Percentiles rank a stretch among this genome's conserved stretches.
These are phyloP conservation scores for Acronicta psi DNA, from an alignment of 2,888 invertebrate species.

Conservation along the genomic window DNA sequence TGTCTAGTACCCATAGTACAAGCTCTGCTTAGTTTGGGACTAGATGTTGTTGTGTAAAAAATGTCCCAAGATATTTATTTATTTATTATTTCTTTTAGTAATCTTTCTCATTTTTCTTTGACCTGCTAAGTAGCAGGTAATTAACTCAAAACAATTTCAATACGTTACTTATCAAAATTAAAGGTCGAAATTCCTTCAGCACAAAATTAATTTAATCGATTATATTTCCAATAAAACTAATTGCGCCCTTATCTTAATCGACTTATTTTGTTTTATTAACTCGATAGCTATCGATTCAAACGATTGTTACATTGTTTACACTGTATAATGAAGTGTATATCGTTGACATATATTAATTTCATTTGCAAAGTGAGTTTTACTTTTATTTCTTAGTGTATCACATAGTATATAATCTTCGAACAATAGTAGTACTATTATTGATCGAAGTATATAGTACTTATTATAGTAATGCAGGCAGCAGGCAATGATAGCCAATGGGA, in stretches of 20 bases:
- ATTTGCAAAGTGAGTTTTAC: slow-evolving; percentile 17
- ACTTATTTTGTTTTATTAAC: slow-evolving; percentile 50
- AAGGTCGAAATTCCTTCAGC: neutral
- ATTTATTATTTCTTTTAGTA: too few species aligned
- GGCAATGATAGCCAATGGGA: too few species aligned
- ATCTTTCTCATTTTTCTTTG: too few species aligned
- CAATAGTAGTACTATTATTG: too few species aligned
- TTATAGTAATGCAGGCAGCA: too few species aligned
- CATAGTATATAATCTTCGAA: too few species aligned
- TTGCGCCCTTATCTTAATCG: slow-evolving; percentile 47
- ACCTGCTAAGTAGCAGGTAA: too few species aligned
- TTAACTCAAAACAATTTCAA: neutral
- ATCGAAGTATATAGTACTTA: too few species aligned
- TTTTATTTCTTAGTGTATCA: slow-evolving; percentile 8
- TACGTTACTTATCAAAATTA: neutral
- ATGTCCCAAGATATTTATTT: too few species aligned
- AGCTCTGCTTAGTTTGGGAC: too few species aligned
- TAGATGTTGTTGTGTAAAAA: too few species aligned
- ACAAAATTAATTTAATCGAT: slow-evolving; percentile 5
- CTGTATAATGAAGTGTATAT: slow-evolving; percentile 20
- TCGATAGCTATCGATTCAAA: slow-evolving; percentile 44
- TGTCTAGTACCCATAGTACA: too few species aligned
- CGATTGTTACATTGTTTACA: slow-evolving; percentile 25
- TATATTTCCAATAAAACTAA: slow-evolving; percentile 51
- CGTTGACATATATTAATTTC: slow-evolving; percentile 16